A percentile compares a stretch with the other conserved stretches of the same genome.
These are phyloP conservation scores for Gallinago undulata DNA, from an alignment of 2,113 vertebrate genomes.

Conservation along the genomic window DNA sequence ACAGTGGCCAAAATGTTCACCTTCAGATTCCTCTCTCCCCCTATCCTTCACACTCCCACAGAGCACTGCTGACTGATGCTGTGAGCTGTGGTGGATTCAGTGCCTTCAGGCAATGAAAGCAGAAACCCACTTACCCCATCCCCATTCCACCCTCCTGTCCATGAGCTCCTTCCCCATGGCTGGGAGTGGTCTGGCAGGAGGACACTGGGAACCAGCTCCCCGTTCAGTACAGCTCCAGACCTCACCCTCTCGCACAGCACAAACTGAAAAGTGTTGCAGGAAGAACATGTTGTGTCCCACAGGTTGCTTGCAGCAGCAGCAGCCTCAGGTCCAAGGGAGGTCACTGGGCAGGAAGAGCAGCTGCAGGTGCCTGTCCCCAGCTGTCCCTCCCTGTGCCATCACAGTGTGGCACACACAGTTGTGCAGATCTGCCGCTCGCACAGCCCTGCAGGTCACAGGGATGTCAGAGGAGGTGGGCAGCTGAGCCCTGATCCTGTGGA, in stretches of 20 bases:
- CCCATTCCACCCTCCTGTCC: accelerated
- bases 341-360: not conserved
- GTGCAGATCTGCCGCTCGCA: not conserved
- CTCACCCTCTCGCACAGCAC: accelerated
- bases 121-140: not conserved
- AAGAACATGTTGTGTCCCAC: not conserved
- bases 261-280: not conserved
- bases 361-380: not conserved
- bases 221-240: not conserved
- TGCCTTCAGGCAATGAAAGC: not conserved
- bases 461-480: not conserved
- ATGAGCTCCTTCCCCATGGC: not conserved
- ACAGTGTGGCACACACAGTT: not conserved
- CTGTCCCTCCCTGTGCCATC: not conserved
- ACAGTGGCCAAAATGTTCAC: not conserved
- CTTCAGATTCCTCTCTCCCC: not conserved
- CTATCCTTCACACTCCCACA: not conserved
- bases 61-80: not conserved
- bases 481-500: not conserved
- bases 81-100: not conserved
- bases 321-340: accelerated
- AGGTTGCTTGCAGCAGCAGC: not conserved
- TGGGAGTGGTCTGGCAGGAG: not conserved
- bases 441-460: not conserved
- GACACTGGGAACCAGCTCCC: not conserved